These are phyloP conservation scores for Drosophila tanythrix DNA, from an alignment of 2,888 invertebrate genomes.

Conservation along the genomic window DNA sequence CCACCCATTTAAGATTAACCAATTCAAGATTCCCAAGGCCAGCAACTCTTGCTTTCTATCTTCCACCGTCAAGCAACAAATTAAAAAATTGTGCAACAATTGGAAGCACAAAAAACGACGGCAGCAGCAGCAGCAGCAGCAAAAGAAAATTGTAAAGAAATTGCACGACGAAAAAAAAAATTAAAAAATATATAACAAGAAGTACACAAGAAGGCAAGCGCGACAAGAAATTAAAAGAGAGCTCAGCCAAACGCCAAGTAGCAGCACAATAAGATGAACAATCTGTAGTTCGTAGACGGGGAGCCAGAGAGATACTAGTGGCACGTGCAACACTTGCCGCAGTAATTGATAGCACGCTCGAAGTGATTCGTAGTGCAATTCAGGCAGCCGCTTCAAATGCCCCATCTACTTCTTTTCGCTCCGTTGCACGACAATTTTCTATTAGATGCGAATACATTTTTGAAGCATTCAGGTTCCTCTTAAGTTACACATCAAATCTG, in stretches of 20 bases:
- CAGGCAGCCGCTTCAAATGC: constrained; percentile 34
- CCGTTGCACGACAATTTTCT: constrained; percentile 54
- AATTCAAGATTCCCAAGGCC: constrained; percentile 38
- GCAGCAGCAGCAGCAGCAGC: constrained; percentile 36
- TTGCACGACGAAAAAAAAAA: constrained; percentile 51
- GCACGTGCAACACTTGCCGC: constrained; percentile 79
- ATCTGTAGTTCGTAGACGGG: constrained; percentile 37
- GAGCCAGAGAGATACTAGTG: constrained; percentile 24
- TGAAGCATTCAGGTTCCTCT: constrained; percentile 21
- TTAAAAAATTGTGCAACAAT: constrained; percentile 81
- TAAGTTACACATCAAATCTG: not conserved
- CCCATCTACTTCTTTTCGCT: constrained; percentile 17
- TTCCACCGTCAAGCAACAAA: constrained; percentile 66
- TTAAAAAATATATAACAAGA: constrained; percentile 25
- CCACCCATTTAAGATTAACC: constrained; percentile 53
- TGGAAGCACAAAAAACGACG: constrained; percentile 65
- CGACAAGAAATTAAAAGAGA: constrained; percentile 57
- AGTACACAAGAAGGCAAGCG: constrained; percentile 41
- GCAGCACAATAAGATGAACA: constrained; percentile 71
- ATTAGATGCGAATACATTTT: constrained; percentile 32
- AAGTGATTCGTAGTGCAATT: constrained; percentile 75
- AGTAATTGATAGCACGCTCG: constrained; percentile 80
- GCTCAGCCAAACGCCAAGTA: constrained; percentile 63
- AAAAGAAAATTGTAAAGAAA: constrained; percentile 72
- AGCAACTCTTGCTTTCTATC: constrained; percentile 52